A percentile compares a stretch with the other conserved stretches of the same genome.
Conservation (phyloP, 1,140 invertebrate genomes). For the Elymnias hypermnestra region DNA sequence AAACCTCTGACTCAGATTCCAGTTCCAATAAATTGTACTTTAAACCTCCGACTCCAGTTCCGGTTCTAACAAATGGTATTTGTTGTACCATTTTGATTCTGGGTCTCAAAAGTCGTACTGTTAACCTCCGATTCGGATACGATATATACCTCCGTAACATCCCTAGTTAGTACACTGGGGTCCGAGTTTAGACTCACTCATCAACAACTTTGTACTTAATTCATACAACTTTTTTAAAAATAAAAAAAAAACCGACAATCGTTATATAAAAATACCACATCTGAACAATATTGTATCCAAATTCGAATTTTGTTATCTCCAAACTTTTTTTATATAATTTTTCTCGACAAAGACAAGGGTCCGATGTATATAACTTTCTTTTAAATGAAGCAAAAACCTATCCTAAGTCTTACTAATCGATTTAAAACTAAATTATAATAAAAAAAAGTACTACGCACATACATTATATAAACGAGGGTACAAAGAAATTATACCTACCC, state of each 20-base stretch:
- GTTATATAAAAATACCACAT: constrained; percentile 62
- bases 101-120: too few species aligned
- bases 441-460: constrained; percentile 40
- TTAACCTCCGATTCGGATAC: too few species aligned
- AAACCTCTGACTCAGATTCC: too few species aligned
- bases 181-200: constrained; percentile 40
- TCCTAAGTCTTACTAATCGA: constrained; percentile 39
- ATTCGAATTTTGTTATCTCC: constrained; percentile 38
- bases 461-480: constrained; percentile 8
- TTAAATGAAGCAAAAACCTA: constrained; percentile 36
- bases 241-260: too few species aligned
- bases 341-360: constrained; percentile 8
- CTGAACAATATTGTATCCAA: constrained; percentile 43
- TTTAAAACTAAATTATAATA: constrained; percentile 39
- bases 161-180: too few species aligned
- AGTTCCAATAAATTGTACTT: too few species aligned
- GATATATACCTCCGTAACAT: too few species aligned
- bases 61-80: too few species aligned
- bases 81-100: too few species aligned
- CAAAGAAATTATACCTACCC: background rate
- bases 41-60: too few species aligned
- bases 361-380: constrained; percentile 28
- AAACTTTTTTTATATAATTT: constrained; percentile 37
- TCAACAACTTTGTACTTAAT: constrained; percentile 65
- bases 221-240: constrained; percentile 55